phyloP scores from a whole-genome alignment of 2,888 invertebrate genomes.

The Acleris holmiana region DNA sequence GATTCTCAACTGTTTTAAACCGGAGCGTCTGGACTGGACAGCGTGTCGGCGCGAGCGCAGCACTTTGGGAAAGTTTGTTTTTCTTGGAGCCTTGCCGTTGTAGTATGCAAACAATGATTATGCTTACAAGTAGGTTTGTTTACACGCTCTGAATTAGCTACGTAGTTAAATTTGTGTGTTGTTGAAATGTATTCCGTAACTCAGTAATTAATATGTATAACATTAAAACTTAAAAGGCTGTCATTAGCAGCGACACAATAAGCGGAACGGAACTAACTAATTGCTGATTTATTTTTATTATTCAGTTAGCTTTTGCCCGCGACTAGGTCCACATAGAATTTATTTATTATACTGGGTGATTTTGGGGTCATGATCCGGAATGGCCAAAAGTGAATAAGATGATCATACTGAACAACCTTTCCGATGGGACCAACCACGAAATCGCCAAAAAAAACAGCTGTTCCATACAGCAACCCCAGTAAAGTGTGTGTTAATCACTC shows the following conservation, averaged over 20 bases:
- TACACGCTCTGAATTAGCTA: not conserved
- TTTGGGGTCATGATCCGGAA: too few relatives aligned
- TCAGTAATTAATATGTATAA: not conserved
- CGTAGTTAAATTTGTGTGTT: not conserved
- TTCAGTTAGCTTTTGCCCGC: too few relatives aligned
- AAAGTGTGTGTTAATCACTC: too few relatives aligned
- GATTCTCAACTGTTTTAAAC: slow-evolving; percentile 27
- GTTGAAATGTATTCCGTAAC: not conserved
- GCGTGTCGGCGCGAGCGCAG: slow-evolving; percentile 58
- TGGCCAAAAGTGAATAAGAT: too few relatives aligned
- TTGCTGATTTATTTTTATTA: not conserved
- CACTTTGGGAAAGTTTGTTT: slow-evolving; percentile 32
- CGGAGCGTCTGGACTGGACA: slow-evolving; percentile 58
- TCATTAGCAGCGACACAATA: not conserved
- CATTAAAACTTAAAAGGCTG: not conserved
- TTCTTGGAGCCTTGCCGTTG: slow-evolving; percentile 20
- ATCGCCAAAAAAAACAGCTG: too few relatives aligned
- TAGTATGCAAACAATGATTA: slow-evolving; percentile 16
- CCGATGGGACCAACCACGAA: too few relatives aligned
- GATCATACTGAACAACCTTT: too few relatives aligned
- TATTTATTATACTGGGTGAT: too few relatives aligned
- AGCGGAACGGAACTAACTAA: not conserved
- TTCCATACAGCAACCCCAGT: too few relatives aligned
- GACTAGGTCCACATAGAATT: too few relatives aligned
- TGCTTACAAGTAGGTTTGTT: slow-evolving; percentile 3